Evolutionary conservation across 2,888 invertebrate species (phyloP), one percentile per base, ranked within the genome.

Genomic region (Trachelus stipa): DNA sequence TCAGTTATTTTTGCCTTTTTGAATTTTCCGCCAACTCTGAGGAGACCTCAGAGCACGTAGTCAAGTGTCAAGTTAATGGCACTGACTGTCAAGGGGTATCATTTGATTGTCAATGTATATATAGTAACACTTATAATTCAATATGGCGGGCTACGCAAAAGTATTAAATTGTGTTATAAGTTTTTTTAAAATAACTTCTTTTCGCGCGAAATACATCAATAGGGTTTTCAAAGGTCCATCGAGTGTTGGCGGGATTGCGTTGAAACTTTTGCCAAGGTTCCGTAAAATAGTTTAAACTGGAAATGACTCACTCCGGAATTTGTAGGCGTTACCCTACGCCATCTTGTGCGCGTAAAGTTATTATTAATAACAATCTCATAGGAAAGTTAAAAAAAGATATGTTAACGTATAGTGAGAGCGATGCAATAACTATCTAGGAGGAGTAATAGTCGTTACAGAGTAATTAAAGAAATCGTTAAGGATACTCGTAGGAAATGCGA

Each of bases 1-100:
- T 74, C 34, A 73, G 76, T 80, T 77, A 35, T 40, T 56, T 56
- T 40, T 73, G 11, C 12, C 12, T 75, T 75, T 75, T 56, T 56
- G 56, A 23, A 56, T 23, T 9, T 56, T 56, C 9, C 56, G 23
- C 23, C 15, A 56, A 56, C 56, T 56, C 56, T 6, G 56, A 56
- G 23, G 56, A 56, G 56, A 56, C 56, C 23, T 56, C 23, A 0
- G 56, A 56, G 56, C 56, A 56, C 56, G 23, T 56, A 56, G 56
- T 56, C 56, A 56, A 56, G 56, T 9, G 56, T 56, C 56, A 56
- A 6, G 23, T 23, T 56, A 56, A 23, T 9, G 40, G 40, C 40
- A 56, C 23, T 23, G 56, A 56, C 9, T 56, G 56, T 56, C 23
- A 56, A 23, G 9, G 56, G 56, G 56, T 56, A 23, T 15, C 15